Evolutionary conservation across 2,888 invertebrate genomes (phyloP).

Genomic region (Timema cristinae): DNA sequence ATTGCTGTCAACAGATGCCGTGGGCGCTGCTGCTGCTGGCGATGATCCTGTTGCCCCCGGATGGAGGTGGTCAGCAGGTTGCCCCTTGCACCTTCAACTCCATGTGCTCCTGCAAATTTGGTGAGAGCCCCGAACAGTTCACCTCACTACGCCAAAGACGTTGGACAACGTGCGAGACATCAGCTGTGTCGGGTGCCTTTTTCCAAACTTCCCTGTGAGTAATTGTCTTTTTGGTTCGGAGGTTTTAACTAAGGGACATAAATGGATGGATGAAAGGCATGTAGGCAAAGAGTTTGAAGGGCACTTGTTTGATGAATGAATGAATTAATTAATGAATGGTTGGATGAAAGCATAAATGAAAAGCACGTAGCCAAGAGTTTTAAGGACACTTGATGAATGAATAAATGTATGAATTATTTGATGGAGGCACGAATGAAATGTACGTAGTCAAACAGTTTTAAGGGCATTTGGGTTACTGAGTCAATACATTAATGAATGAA

Average conservation of each 20-base stretch:
- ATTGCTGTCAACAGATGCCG: conserved; percentile 15
- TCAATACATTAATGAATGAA: neutral
- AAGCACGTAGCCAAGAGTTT: no score
- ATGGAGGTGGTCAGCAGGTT: conserved; percentile 21
- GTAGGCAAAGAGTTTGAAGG: neutral
- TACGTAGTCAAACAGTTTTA: no score
- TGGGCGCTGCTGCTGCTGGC: conserved; percentile 17
- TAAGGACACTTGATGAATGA: neutral
- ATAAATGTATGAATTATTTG: no score
- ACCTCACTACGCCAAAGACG: conserved; percentile 41
- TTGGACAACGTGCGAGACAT: conserved; percentile 46
- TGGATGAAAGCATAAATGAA: no score
- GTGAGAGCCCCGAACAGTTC: conserved; percentile 25
- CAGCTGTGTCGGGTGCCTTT: conserved; percentile 66
- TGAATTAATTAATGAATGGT: no score
- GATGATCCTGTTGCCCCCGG: conserved; percentile 20
- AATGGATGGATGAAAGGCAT: no score
- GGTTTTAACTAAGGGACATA: no score
- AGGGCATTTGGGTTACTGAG: neutral
- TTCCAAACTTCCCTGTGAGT: conserved; percentile 65
- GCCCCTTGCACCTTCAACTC: conserved; percentile 64
- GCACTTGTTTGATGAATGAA: neutral
- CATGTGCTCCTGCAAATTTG: conserved; percentile 63
- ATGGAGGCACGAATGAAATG: no score
- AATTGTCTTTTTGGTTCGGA: neutral